Evolutionary conservation across 2,113 vertebrate species (phyloP).

Genomic region (Brachyhypopomus gauderio): DNA sequence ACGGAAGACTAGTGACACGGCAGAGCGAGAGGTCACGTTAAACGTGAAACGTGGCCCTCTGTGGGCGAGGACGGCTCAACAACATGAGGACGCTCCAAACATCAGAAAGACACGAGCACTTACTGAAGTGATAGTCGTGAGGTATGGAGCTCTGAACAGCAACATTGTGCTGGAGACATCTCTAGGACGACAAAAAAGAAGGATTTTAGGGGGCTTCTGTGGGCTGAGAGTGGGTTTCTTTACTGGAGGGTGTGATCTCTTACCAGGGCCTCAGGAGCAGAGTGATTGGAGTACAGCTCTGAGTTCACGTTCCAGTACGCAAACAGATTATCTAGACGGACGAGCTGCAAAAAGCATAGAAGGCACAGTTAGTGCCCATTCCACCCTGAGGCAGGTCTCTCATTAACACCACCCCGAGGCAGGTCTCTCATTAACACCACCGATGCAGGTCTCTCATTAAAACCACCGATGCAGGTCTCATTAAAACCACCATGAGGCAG

Average conservation of each 20-base stretch:
- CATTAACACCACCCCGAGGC: too few relatives aligned
- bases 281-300: conserved; percentile 83
- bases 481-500: too few relatives aligned
- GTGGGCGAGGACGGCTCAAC: background rate
- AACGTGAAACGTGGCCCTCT: too few relatives aligned
- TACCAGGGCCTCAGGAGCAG: conserved; percentile 84
- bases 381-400: too few relatives aligned
- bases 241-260: conserved; percentile 53
- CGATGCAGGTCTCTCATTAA: too few relatives aligned
- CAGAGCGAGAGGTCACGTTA: background rate
- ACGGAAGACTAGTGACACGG: conserved; percentile 81
- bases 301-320: conserved; percentile 98
- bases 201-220: too few relatives aligned
- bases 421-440: too few relatives aligned
- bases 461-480: too few relatives aligned
- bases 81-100: background rate
- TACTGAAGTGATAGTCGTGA: conserved; percentile 88
- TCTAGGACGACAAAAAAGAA: conserved; percentile 67
- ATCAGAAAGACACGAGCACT: conserved; percentile 63
- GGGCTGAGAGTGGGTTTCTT: background rate
- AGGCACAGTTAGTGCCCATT: background rate
- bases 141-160: conserved; percentile 70
- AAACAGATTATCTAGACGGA: conserved; percentile 91
- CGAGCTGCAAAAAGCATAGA: conserved; percentile 73
- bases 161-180: conserved; percentile 81